Evolutionary conservation across 2,888 invertebrate species (phyloP).

Genomic region (Cryptus armator): DNA sequence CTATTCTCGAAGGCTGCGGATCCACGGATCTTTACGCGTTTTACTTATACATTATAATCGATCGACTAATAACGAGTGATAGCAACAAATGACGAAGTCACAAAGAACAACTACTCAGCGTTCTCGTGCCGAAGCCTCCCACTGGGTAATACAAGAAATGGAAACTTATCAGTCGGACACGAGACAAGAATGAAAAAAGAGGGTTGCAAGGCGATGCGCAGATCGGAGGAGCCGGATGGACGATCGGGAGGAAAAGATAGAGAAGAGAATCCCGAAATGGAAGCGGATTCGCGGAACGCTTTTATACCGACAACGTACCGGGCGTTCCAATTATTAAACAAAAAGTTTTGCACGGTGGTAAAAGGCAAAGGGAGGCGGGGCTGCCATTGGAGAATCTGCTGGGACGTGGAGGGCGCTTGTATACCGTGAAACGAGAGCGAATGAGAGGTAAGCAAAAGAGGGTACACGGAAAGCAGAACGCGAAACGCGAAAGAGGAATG

Average conservation of each 20-base stretch:
- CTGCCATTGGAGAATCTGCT: conserved; percentile 54
- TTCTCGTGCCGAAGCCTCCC: not conserved
- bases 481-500: conserved; percentile 34
- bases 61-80: not conserved
- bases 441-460: conserved; percentile 48
- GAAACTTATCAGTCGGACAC: conserved; percentile 60
- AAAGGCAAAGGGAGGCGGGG: conserved; percentile 65
- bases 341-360: conserved; percentile 72
- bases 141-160: conserved; percentile 44
- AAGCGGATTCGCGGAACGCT: conserved; percentile 79
- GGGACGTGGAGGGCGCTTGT: conserved; percentile 51
- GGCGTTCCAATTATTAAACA: conserved; percentile 81
- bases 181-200: conserved; percentile 69
- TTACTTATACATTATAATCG: not conserved
- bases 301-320: conserved; percentile 76
- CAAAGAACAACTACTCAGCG: not conserved
- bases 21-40: not conserved
- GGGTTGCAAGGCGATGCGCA: conserved; percentile 31
- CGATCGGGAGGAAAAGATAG: conserved; percentile 36
- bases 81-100: not conserved
- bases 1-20: not conserved
- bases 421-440: conserved; percentile 66
- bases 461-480: conserved; percentile 20
- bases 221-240: conserved; percentile 15
- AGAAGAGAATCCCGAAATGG: conserved; percentile 76